phyloP scores from a whole-genome alignment of 1,140 invertebrate species.

The Babylonia areolata region DNA sequence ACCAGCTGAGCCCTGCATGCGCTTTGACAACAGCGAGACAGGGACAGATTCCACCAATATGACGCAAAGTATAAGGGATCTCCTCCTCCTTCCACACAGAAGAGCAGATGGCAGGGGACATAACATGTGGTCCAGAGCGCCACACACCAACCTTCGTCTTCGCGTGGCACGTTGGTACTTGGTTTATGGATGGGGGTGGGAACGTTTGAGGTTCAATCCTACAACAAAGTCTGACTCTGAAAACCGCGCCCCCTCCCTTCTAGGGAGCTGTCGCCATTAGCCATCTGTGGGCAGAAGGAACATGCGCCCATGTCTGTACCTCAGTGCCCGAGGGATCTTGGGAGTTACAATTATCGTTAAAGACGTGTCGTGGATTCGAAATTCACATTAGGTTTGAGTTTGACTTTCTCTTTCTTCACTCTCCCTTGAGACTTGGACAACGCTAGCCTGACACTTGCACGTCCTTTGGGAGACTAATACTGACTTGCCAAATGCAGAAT shows the following conservation, averaged over 20 bases:
- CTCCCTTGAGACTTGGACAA: too few species aligned
- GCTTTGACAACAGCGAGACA: too few species aligned
- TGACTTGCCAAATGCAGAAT: too few species aligned
- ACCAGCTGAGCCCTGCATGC: too few species aligned
- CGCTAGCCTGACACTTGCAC: too few species aligned
- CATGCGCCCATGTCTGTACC: not conserved
- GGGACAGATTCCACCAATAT: too few species aligned
- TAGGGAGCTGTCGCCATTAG: not conserved
- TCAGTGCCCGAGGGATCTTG: not conserved
- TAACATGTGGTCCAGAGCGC: not conserved
- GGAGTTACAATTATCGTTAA: not conserved
- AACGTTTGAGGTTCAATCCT: not conserved
- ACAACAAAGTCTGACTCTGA: not conserved
- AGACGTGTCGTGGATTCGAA: not conserved
- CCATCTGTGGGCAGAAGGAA: not conserved
- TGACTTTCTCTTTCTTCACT: too few species aligned
- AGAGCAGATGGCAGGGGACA: not conserved
- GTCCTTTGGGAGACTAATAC: too few species aligned
- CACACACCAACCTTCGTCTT: not conserved
- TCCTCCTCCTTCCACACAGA: not conserved
- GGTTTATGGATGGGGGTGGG: not conserved
- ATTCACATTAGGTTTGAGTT: not conserved
- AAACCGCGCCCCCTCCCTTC: not conserved
- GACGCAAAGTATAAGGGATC: too few species aligned
- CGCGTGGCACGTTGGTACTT: too few species aligned